phyloP scores from a whole-genome alignment of 2,797 vertebrate species.

The Schizopygopsis pylzovi region DNA sequence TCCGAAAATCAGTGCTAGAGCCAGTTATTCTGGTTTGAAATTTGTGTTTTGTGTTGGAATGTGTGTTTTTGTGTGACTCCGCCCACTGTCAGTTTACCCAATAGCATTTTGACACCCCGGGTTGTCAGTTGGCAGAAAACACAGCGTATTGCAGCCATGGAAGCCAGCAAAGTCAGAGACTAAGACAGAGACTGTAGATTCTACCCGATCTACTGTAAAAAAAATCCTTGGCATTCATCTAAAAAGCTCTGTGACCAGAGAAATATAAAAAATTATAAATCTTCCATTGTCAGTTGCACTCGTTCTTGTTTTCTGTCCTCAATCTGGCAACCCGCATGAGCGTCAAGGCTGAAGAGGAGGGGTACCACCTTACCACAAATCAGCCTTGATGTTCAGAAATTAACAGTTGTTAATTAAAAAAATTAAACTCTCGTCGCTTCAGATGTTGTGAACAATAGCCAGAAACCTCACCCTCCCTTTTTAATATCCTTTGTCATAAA shows the following conservation, averaged over 20 bases:
- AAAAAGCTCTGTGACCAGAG: neutral
- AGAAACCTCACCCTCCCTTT: conserved; percentile 28
- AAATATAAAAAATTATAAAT: neutral
- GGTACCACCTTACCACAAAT: neutral
- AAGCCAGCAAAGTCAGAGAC: neutral
- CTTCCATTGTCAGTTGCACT: neutral
- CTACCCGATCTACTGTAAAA: neutral
- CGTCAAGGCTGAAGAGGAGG: neutral
- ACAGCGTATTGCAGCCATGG: neutral
- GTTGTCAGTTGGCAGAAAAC: neutral
- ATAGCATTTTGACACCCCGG: neutral
- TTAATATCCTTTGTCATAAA: conserved; percentile 58
- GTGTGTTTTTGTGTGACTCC: neutral
- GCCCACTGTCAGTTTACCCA: neutral
- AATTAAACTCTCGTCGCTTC: neutral
- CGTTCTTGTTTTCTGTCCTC: neutral
- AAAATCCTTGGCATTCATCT: neutral
- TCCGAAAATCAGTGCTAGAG: neutral
- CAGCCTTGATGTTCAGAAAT: neutral
- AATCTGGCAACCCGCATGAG: neutral
- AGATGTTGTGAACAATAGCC: conserved; percentile 4
- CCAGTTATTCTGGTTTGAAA: neutral
- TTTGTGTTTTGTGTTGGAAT: neutral
- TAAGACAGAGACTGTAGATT: neutral
- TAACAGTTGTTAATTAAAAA: neutral